Base-by-base conservation (phyloP, 2,797 vertebrate genomes). In the Pelochelys cantorii region DNA sequence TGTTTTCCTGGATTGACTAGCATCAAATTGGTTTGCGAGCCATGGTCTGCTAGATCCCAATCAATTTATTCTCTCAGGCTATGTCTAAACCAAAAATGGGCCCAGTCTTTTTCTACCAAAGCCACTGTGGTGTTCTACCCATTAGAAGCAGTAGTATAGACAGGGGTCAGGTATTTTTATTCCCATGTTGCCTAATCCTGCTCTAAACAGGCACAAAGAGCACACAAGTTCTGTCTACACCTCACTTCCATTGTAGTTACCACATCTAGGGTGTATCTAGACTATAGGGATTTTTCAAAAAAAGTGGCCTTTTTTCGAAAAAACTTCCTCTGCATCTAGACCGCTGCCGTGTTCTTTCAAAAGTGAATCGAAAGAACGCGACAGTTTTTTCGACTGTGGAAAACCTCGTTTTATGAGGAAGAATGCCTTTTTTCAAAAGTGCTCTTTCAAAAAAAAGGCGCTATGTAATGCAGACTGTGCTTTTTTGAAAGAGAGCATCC, bases 1-100 rank as follows among this genome's bases (percentile, higher is more conserved):
- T 7, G 57, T 92, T 94, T 86, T 86, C 79, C 90, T 90, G 89
- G 92, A 83, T 90, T 65, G 52, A 52, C 12, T 52, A 71, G 34
- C 20, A 17, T 52, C 48, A 52, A 15, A 48, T 17, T 12, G 23
- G 55, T n/a, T n/a, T 80, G 82, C 55, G 34, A 80, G 56, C 31
- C 88, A 22, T 81, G 87, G 84, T 68, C 84, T 93, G 2, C 0
- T 79, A 53, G 62, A 85, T 82, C 92, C 88, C 55, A 48, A 22
- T 77, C 42, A 48, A 77, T 85, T 89, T 88, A 80, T 89, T 80
- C 42, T 7, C 78, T 3, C 8, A 57, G 77, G 4, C 29, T 79
- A 25, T 75, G 80, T 65, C 0, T 0, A 81, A 81, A 56, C 20
- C 81, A 84, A 93, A 87, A 92, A 91, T 2, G 5, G 37, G 71